Evolutionary conservation across 2,113 vertebrate species (phyloP).

Genomic region (Gnathonemus echidnorhynchus): DNA sequence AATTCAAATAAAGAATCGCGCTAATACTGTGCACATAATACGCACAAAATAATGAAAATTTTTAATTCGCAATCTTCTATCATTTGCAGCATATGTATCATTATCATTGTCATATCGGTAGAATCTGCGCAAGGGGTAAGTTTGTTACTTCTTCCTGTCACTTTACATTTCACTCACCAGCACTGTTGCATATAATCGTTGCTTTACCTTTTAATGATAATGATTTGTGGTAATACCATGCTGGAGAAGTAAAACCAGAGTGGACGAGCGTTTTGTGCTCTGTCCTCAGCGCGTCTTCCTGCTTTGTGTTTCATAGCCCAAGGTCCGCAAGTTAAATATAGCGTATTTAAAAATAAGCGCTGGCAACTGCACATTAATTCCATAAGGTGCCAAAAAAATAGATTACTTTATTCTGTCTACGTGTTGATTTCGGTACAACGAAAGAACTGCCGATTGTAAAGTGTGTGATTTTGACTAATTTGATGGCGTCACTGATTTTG

Average conservation of each 20-base stretch:
- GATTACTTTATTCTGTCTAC: not conserved
- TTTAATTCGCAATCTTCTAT: not conserved
- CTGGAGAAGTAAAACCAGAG: not conserved
- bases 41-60: not conserved
- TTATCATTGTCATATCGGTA: slow-evolving; percentile 1
- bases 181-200: not conserved
- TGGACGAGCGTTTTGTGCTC: not conserved
- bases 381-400: not conserved
- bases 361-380: not conserved
- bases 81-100: not conserved
- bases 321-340: not conserved
- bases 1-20: not conserved
- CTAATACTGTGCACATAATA: not conserved
- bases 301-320: not conserved
- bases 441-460: not conserved
- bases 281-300: not conserved
- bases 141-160: not conserved
- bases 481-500: not conserved
- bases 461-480: not conserved
- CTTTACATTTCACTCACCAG: not conserved
- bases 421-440: not conserved
- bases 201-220: not conserved
- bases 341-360: not conserved
- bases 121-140: slow-evolving; percentile 10
- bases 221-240: not conserved